Conservation (phyloP, 2,113 vertebrate species). For the Phyllopteryx taeniolatus region DNA sequence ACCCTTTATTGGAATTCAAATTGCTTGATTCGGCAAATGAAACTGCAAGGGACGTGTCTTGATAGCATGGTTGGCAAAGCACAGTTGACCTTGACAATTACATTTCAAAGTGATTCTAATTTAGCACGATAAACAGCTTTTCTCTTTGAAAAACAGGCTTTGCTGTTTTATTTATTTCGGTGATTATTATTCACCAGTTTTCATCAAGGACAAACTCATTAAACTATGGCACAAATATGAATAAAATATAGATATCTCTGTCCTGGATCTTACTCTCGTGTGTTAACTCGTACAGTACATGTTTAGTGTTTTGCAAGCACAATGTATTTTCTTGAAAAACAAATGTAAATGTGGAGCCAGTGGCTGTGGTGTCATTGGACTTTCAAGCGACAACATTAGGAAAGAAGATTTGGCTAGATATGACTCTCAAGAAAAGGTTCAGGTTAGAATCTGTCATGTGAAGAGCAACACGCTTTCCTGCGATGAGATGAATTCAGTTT, state of each 20-base stretch:
- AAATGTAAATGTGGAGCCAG: neutral
- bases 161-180: neutral
- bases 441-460: constrained; percentile 19
- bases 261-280: neutral
- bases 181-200: neutral
- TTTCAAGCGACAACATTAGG: neutral
- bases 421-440: neutral
- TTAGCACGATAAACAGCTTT: neutral
- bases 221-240: neutral
- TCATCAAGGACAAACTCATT: neutral
- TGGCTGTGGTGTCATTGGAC: neutral
- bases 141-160: neutral
- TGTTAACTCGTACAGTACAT: neutral
- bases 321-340: neutral
- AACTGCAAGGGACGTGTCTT: constrained; percentile 24
- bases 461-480: constrained; percentile 20
- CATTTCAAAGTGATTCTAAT: constrained; percentile 1
- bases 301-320: neutral
- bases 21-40: constrained; percentile 33
- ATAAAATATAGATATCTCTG: neutral
- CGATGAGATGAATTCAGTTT: constrained; percentile 16
- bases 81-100: constrained; percentile 1
- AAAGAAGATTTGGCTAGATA: neutral
- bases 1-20: constrained; percentile 38
- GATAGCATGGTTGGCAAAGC: constrained; percentile 10